Base-by-base conservation (phyloP, 2,113 vertebrate species). In the Aegithalos caudatus region DNA sequence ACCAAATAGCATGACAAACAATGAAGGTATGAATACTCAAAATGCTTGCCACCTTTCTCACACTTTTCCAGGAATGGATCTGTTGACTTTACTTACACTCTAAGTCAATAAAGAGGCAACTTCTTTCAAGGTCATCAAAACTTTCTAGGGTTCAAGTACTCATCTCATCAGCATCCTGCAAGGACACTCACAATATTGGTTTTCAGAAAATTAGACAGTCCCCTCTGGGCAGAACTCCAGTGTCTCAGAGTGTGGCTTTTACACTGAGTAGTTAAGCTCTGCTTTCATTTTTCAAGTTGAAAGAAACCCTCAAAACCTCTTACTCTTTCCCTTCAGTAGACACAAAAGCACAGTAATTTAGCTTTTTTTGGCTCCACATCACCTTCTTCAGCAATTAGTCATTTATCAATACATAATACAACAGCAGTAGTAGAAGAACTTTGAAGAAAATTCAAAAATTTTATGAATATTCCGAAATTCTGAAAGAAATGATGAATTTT, bases 111-210 rank as follows among this genome's bases (percentile, higher is more conserved):
- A 81, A 81, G 97, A 97, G 19, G 97, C 81, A 82, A 98, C 96
- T 97, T 93, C 95, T 92, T 98, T 98, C 20, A 98, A 96, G 51
- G 95, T 95, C 33, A 97, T 95, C 7, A 98, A 95, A 78, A 98
- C 97, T 95, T 98, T 97, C 33, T 98, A 78, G 67, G 96, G 97
- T 97, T 98, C 90, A 99, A 97, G 96, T 97, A 98, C 28, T 96
- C 97, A 60, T 98, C 97, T 92, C 87, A 57, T 98, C 97, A 35
- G 38, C 93, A 96, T 98, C 97, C 97, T 98, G 94, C 42, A 96
- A 88, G 56, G 78, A 54, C 6, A 31, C 35, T 83, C 57, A 91
- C 18, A 85, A 33, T 69, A 79, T 64, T 37, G 57, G 53, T 71
- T 94, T 84, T 66, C 57, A 82, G 66, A 69, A 92, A 81, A 89